Base-by-base conservation (phyloP, 2,888 invertebrate species). In the Hartigia nigra region DNA sequence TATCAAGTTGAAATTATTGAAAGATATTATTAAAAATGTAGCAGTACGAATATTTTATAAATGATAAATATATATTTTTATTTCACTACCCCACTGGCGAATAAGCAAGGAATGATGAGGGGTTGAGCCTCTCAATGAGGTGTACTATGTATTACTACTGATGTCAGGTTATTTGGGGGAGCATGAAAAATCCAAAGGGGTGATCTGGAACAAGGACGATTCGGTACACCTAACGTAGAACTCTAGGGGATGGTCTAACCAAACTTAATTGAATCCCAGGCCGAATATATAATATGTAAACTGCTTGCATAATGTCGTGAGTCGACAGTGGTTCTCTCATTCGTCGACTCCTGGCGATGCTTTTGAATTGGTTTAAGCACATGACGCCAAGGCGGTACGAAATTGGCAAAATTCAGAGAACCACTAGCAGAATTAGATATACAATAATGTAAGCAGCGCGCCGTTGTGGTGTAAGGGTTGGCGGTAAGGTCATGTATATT, bases 231-330 rank as follows among this genome's bases (percentile, higher is more conserved):
- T 87, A 80, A 78, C 69, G 72, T 72, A 82, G 83, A 70, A 37
- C 36, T 37, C 32, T 36, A 75, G 85, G 82, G 84, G 84, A 84
- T 87, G 88, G 91, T 91, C 90, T 88, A 90, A 91, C 91, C 89
- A 88, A 91, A 91, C 91, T 91, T 91, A 91, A 91, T 91, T 91
- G 91, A 91, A 91, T 91, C 91, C 90, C 89, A 88, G 91, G 89
- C 91, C 91, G 91, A 91, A 91, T 91, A 90, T 91, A 91, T 91
- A 91, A 91, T 91, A 91, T 91, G 91, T 91, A 91, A 91, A 91
- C 91, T 91, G 91, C 90, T 89, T 91, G 91, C 91, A 91, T 91
- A 91, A 91, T 91, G 90, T 90, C 90, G 89, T 87, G 89, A 86
- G 87, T 86, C 81, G 81, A 81, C 81, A 88, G 89, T 84, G 89